Conservation (phyloP, 2,888 invertebrate species). For the Xanthorhoe designata region DNA sequence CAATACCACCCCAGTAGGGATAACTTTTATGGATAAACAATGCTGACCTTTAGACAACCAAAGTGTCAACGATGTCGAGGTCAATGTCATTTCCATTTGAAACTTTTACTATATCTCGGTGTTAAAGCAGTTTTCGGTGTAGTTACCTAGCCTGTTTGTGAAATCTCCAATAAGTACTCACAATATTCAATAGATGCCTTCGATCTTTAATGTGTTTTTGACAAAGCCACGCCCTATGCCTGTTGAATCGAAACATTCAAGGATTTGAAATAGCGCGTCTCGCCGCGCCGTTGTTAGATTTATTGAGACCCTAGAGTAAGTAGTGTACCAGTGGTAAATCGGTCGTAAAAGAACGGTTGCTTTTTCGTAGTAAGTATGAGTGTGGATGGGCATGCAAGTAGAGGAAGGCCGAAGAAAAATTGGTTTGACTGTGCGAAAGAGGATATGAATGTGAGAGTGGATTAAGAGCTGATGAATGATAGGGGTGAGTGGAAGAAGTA, state of each 20-base stretch:
- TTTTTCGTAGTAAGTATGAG: too few relatives aligned
- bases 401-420: too few relatives aligned
- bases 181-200: not conserved
- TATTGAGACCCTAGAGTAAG: too few relatives aligned
- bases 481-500: too few relatives aligned
- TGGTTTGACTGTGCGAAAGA: too few relatives aligned
- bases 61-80: not conserved
- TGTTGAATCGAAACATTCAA: not conserved
- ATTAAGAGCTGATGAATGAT: too few relatives aligned
- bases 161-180: not conserved
- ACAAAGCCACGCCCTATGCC: not conserved
- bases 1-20: not conserved
- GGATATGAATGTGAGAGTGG: too few relatives aligned
- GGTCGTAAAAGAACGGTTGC: too few relatives aligned
- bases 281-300: not conserved
- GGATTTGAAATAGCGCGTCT: not conserved
- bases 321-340: too few relatives aligned
- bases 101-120: not conserved
- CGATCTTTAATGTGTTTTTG: not conserved
- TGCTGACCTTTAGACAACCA: not conserved
- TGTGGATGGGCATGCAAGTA: too few relatives aligned
- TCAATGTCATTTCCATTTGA: not conserved
- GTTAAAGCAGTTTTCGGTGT: not conserved
- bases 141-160: not conserved
- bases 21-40: constrained; percentile 6